These are phyloP conservation scores for Drosophila orosa DNA, from an alignment of 1,140 invertebrate genomes.

Conservation along the genomic window DNA sequence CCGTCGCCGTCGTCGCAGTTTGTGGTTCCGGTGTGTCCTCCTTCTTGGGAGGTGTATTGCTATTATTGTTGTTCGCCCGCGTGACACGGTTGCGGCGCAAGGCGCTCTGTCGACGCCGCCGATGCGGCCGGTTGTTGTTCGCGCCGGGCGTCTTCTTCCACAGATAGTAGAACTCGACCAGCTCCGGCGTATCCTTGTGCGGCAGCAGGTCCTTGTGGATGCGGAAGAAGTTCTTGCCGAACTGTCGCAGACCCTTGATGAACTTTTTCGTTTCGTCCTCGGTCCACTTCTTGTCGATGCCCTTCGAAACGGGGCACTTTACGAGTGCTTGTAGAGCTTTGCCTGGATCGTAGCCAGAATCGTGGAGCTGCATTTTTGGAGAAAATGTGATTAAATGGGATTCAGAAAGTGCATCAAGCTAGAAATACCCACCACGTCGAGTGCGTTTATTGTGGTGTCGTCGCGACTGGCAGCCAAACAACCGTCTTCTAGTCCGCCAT, in stretches of 20 bases:
- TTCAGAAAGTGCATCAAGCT: neutral
- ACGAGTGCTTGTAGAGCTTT: constrained; percentile 97
- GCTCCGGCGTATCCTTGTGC: constrained; percentile 97
- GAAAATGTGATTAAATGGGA: neutral
- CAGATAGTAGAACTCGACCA: constrained; percentile 99
- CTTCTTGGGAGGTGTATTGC: constrained; percentile 84
- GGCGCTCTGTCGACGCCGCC: constrained; percentile 94
- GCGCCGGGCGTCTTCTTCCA: constrained; percentile 99
- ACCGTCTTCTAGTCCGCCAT: constrained; percentile 98
- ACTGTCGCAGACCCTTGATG: constrained; percentile 98
- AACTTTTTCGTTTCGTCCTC: constrained; percentile 99
- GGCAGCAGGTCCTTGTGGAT: constrained; percentile 98
- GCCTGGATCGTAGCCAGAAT: constrained; percentile 97
- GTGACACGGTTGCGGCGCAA: constrained; percentile 94
- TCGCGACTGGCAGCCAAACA: constrained; percentile 97
- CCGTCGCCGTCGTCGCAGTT: constrained; percentile 82
- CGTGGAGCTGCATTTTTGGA: constrained; percentile 90
- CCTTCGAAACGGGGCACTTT: constrained; percentile 98
- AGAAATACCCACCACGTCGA: constrained; percentile 90
- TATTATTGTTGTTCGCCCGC: constrained; percentile 85
- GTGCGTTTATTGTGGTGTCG: constrained; percentile 98
- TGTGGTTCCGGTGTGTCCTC: constrained; percentile 84
- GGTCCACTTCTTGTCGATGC: constrained; percentile 98
- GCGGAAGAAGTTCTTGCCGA: constrained; percentile 99
- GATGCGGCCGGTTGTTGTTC: constrained; percentile 95